phyloP scores from a whole-genome alignment of 2,888 invertebrate genomes.

The Phrixothrix hirtus region DNA sequence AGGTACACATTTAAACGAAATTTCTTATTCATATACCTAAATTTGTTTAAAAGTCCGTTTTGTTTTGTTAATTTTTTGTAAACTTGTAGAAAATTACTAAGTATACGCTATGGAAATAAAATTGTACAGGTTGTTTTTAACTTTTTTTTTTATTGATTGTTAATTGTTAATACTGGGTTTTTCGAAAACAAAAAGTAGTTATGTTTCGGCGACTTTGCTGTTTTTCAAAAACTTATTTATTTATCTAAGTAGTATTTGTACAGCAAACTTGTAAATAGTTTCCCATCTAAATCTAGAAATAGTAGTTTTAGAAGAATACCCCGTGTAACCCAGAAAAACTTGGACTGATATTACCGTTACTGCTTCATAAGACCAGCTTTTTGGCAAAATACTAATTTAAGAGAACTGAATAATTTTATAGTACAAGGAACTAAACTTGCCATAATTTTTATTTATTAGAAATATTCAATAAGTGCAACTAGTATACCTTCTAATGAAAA shows the following conservation, averaged over 20 bases:
- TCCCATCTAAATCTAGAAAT: slow-evolving; percentile 35
- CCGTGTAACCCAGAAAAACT: slow-evolving; percentile 48
- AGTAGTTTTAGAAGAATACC: slow-evolving; percentile 31
- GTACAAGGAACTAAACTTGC: slow-evolving; percentile 53
- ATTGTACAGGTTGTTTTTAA: slow-evolving; percentile 27
- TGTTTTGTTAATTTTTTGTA: slow-evolving; percentile 22
- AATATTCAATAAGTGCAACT: slow-evolving; percentile 27
- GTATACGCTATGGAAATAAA: slow-evolving; percentile 28
- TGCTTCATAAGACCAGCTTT: slow-evolving; percentile 40
- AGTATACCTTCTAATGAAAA: too few relatives aligned
- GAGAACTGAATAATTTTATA: slow-evolving; percentile 37
- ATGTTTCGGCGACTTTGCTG: slow-evolving; percentile 12
- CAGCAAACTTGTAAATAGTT: slow-evolving; percentile 40
- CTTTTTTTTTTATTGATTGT: slow-evolving; percentile 41
- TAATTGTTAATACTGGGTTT: slow-evolving; percentile 15
- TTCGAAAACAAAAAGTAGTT: slow-evolving; percentile 13
- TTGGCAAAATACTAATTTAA: slow-evolving; percentile 29
- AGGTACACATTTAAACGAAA: slow-evolving; percentile 1
- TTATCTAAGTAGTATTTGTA: slow-evolving; percentile 37
- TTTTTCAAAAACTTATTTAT: slow-evolving; percentile 19
- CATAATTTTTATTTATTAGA: slow-evolving; percentile 38
- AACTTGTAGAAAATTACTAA: slow-evolving; percentile 34
- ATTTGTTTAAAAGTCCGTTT: slow-evolving; percentile 10
- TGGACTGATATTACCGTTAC: slow-evolving; percentile 50
- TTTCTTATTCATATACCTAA: slow-evolving; percentile 1